Conservation (phyloP, 2,113 vertebrate species). For the Microcebus ravelobensis region DNA sequence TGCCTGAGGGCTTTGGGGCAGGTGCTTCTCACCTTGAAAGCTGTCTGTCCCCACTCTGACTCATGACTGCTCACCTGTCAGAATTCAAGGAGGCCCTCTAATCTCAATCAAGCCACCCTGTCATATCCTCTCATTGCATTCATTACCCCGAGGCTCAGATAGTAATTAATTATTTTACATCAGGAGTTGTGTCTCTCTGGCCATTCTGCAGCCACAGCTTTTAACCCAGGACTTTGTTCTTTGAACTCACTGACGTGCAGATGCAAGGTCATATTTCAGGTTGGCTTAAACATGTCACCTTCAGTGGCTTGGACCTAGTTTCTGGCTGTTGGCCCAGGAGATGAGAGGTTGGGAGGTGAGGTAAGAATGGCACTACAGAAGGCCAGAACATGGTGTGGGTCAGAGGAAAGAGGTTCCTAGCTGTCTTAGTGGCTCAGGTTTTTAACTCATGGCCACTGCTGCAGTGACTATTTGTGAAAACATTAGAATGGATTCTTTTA, state of each 20-base stretch:
- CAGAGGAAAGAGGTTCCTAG: not conserved
- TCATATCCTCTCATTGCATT: not conserved
- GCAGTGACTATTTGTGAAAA: not conserved
- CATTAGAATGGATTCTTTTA: conserved; percentile 16
- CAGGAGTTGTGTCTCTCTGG: not conserved
- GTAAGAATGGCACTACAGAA: not conserved
- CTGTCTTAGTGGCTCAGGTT: not conserved
- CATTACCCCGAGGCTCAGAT: not conserved
- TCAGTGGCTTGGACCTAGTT: not conserved
- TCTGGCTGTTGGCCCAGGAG: conserved; percentile 24
- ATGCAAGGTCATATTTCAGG: not conserved
- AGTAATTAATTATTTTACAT: not conserved
- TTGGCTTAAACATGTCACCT: not conserved
- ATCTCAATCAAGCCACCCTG: not conserved
- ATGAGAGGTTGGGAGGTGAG: not conserved
- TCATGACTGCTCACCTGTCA: not conserved
- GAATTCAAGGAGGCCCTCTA: not conserved
- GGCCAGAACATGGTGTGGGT: not conserved
- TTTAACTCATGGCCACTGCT: not conserved
- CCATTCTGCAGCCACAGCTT: not conserved
- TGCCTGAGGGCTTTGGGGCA: not conserved
- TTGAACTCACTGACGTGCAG: not conserved
- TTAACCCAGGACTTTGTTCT: not conserved
- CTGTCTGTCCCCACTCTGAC: not conserved
- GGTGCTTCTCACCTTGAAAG: not conserved